These are phyloP conservation scores for Morone chrysops DNA, from an alignment of 2,113 vertebrate species.

Conservation along the genomic window DNA sequence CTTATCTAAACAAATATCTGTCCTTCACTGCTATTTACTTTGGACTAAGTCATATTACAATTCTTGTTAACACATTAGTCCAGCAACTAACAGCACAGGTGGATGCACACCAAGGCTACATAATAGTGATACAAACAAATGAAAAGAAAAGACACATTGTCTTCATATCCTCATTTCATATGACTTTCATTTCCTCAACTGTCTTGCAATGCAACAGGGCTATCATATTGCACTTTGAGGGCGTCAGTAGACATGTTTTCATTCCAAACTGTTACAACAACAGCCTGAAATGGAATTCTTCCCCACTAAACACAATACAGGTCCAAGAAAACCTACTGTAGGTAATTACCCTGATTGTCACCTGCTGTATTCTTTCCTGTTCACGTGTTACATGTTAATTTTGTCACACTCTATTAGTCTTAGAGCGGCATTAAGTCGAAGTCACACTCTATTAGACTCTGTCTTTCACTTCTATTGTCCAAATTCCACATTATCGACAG, in stretches of 20 bases:
- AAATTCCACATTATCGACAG: background rate
- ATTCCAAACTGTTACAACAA: no score
- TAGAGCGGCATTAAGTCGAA: background rate
- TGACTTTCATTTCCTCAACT: background rate
- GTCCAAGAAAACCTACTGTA: background rate
- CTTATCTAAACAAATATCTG: background rate
- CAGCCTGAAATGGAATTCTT: background rate
- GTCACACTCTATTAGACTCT: background rate
- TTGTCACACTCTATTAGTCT: background rate
- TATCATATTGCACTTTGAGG: background rate
- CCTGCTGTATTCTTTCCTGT: background rate
- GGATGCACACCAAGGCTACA: background rate
- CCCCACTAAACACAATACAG: background rate
- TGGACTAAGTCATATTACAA: background rate
- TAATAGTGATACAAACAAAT: background rate
- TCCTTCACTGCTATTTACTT: background rate
- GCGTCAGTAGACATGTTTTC: background rate
- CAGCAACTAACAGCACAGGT: conserved; percentile 7
- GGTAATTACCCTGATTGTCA: background rate
- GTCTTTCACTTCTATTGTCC: background rate
- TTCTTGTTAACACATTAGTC: background rate
- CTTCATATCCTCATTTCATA: background rate
- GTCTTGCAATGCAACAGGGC: background rate
- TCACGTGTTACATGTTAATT: background rate
- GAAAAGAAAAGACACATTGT: background rate